Conservation (phyloP, 2,888 invertebrate genomes). For the Drosophila helvetica region DNA sequence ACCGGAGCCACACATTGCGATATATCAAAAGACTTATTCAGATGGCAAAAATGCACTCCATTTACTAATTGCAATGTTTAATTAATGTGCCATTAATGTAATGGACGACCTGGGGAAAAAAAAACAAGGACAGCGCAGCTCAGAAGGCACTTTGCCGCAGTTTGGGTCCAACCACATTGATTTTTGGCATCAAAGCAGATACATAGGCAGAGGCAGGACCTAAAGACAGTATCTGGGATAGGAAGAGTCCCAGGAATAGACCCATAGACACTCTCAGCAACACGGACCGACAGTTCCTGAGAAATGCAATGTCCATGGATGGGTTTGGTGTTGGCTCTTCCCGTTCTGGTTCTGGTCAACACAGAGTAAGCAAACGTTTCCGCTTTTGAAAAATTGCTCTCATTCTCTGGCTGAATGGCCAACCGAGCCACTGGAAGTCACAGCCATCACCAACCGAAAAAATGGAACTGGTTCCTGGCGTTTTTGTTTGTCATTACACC, state of each 20-base stretch:
- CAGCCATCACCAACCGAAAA: slow-evolving; percentile 28
- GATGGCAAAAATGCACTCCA: slow-evolving; percentile 13
- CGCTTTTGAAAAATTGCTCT: slow-evolving; percentile 68
- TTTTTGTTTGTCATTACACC: slow-evolving; percentile 46
- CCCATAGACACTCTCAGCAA: neutral
- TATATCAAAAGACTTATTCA: slow-evolving; percentile 33
- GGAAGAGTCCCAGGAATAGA: neutral
- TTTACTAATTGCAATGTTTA: slow-evolving; percentile 60
- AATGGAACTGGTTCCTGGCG: slow-evolving; percentile 42
- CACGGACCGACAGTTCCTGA: slow-evolving; percentile 2
- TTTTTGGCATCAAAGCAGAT: slow-evolving; percentile 32
- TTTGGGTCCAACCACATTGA: slow-evolving; percentile 43
- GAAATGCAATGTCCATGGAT: slow-evolving; percentile 27
- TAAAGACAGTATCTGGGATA: neutral
- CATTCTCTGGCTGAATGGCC: slow-evolving; percentile 43
- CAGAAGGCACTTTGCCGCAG: slow-evolving; percentile 26
- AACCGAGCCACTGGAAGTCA: slow-evolving; percentile 43
- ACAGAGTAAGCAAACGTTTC: slow-evolving; percentile 66
- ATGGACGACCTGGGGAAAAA: slow-evolving; percentile 6
- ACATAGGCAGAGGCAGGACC: slow-evolving; percentile 4
- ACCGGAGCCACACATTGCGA: slow-evolving; percentile 8
- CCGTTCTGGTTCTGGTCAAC: slow-evolving; percentile 49
- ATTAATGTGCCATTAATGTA: slow-evolving; percentile 60
- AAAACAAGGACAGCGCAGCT: slow-evolving; percentile 14
- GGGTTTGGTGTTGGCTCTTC: slow-evolving; percentile 37